phyloP scores from a whole-genome alignment of 2,888 invertebrate species.

The Meandrusa payeni region DNA sequence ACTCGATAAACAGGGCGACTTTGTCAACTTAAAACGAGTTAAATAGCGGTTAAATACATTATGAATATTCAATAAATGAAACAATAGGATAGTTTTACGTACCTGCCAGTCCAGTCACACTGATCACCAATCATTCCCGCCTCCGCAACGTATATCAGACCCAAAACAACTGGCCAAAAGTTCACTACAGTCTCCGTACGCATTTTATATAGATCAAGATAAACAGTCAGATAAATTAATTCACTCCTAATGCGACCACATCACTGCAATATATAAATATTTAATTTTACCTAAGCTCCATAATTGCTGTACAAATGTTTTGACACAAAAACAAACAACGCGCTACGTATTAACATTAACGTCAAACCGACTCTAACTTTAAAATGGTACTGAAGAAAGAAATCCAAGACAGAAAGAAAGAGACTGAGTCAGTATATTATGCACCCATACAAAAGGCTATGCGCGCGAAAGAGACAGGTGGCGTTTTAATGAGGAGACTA shows the following conservation, averaged over 20 bases:
- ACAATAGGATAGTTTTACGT: conserved; percentile 39
- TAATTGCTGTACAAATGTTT: conserved; percentile 30
- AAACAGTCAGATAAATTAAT: conserved; percentile 32
- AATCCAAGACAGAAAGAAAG: conserved; percentile 36
- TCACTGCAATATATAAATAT: conserved; percentile 37
- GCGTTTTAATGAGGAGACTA: conserved; percentile 34
- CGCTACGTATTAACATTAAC: conserved; percentile 30
- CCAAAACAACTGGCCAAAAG: conserved; percentile 67
- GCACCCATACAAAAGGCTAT: conserved; percentile 11
- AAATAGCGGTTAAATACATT: background rate
- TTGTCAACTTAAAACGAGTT: too few species aligned
- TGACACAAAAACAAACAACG: conserved; percentile 48
- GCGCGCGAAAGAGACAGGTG: conserved; percentile 47
- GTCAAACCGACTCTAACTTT: conserved; percentile 34
- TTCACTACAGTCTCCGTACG: conserved; percentile 41
- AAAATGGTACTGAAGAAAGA: conserved; percentile 43
- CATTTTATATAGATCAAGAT: conserved; percentile 43
- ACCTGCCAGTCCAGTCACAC: conserved; percentile 87
- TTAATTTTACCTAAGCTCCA: conserved; percentile 34
- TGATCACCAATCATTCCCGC: conserved; percentile 83
- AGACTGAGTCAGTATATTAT: conserved; percentile 21
- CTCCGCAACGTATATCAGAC: conserved; percentile 62
- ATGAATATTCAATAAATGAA: conserved; percentile 32
- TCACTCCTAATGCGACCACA: conserved; percentile 28
- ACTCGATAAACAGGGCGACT: too few species aligned